Evolutionary conservation across 1,140 invertebrate genomes (phyloP), one percentile per base, ranked within the genome.

Genomic region (Latrodectus geometricus): DNA sequence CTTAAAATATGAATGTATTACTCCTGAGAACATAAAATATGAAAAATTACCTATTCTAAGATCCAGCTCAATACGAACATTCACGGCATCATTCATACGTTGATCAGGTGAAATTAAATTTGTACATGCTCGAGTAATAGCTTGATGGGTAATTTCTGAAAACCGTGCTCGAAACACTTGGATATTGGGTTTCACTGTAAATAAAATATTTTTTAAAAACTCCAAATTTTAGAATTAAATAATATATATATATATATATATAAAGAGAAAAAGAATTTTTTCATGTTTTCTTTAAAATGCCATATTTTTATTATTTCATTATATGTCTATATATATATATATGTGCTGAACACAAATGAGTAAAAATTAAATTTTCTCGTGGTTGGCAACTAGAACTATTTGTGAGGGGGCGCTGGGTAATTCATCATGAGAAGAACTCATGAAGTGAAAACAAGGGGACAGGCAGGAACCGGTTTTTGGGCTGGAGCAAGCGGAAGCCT

Each of bases 11-110:
- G 9, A 65, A 75, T 35, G 1, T 35, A 35, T 35, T 35, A 35
- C 35, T 35, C 5, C 35, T 35, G 35, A 3, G 5, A 35, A 35
- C 35, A 35, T 35, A 35, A 35, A 35, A 35, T n/a, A n/a, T 35
- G 35, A 35, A 35, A 35, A 35, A 35, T 89, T 89, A 96, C 96
- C 98, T 92, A 99, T 99, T 91, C 99, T 93, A 87, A 99, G 93
- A 94, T 99, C 99, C 87, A 99, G 92, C 92, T 99, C 97, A 88
- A 94, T 94, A 88, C 98, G 93, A 2, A 99, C 97, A 93, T 99
- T 96, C 49, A 99, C 99, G 80, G 99, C 98, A 93, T 98, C 95
- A 91, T 95, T 98, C 14, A 96, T 92, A 88, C 94, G 93, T 90
- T 96, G 94, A 91, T 99, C 95, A 2, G 98, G 97, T 78, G 93